phyloP scores from a whole-genome alignment of 2,888 invertebrate species.

The Conchocele bisecta region DNA sequence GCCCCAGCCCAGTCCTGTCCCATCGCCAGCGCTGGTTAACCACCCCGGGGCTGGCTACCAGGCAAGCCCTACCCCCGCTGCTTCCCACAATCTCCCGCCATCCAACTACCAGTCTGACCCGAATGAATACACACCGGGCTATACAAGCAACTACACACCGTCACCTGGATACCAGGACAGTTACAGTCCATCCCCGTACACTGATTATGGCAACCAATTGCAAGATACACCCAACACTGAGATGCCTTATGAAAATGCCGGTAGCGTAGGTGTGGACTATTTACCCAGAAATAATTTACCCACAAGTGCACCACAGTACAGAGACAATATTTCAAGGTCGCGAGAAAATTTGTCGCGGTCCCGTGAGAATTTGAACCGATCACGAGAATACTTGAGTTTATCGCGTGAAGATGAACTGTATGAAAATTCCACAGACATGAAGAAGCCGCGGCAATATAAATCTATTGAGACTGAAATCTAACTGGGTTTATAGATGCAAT shows the following conservation, averaged over 20 bases:
- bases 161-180: constrained; percentile 4
- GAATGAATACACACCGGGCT: not conserved
- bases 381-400: constrained; percentile 39
- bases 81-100: no score
- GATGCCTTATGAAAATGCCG: constrained; percentile 2
- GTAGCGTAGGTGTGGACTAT: constrained; percentile 42
- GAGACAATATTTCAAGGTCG: constrained; percentile 34
- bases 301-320: constrained; percentile 7
- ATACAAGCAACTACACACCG: not conserved
- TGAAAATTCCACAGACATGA: constrained; percentile 47
- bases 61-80: no score
- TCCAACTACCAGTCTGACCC: not conserved
- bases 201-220: not conserved
- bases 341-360: constrained; percentile 45
- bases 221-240: not conserved
- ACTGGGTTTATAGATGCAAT: no score
- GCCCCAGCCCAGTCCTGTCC: not conserved
- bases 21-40: not conserved
- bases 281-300: constrained; percentile 40
- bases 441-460: constrained; percentile 51
- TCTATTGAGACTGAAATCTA: constrained; percentile 58
- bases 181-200: constrained; percentile 9
- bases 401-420: constrained; percentile 45
- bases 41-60: constrained; percentile 16
- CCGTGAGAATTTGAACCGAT: constrained; percentile 41